Conservation (phyloP, 92 coral and sea anemone species). For the Heliopora coerulea region DNA sequence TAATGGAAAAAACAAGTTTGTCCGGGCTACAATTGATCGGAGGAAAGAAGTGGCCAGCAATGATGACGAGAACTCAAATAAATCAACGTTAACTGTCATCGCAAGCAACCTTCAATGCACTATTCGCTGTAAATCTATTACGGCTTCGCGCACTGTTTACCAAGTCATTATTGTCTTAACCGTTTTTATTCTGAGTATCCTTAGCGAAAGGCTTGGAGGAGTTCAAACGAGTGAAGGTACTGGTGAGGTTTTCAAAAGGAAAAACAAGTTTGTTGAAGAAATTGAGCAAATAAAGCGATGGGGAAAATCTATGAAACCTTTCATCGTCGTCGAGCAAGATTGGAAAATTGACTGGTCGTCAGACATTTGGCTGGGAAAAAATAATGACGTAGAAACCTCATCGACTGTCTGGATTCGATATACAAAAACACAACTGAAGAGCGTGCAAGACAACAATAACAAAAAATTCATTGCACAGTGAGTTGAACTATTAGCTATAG, state of each 20-base stretch:
- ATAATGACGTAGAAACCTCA: conserved; percentile 35
- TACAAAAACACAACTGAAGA: conserved; percentile 29
- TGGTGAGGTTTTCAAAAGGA: conserved; percentile 19
- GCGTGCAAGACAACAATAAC: not conserved
- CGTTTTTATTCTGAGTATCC: conserved; percentile 20
- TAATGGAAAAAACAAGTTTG: not conserved
- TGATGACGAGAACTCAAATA: conserved; percentile 1
- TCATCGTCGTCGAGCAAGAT: conserved; percentile 35
- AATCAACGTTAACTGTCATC: not conserved
- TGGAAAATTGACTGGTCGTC: conserved; percentile 44
- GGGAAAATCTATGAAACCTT: conserved; percentile 32
- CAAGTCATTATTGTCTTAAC: conserved; percentile 21
- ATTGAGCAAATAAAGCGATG: conserved; percentile 32
- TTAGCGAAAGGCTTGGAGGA: conserved; percentile 35
- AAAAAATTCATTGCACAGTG: not conserved
- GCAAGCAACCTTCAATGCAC: not conserved
- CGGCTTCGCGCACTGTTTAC: conserved; percentile 23
- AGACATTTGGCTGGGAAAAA: conserved; percentile 35
- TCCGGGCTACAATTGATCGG: not conserved
- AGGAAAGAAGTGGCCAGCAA: not conserved
- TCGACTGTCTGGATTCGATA: conserved; percentile 21
- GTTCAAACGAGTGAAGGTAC: not conserved
- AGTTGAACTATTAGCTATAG: too few relatives aligned
- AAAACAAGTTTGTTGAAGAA: conserved; percentile 37
- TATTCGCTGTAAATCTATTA: conserved; percentile 8